Percentiles rank a stretch among this genome's conserved stretches.
These are phyloP conservation scores for Mus minutoides DNA, from an alignment of 2,797 vertebrate species.

Conservation along the genomic window DNA sequence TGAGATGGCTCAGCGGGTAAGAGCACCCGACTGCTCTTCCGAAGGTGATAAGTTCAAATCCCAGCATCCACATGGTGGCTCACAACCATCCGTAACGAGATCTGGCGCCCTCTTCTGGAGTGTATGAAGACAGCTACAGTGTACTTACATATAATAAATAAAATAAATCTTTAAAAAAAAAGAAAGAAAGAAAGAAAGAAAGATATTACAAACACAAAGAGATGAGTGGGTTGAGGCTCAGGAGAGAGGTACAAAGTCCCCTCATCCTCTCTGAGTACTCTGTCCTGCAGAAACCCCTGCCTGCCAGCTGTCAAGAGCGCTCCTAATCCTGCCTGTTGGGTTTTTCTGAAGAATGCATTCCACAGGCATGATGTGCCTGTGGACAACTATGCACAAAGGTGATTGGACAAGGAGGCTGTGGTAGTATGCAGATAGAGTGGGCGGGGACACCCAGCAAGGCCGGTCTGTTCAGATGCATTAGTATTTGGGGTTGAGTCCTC, in stretches of 20 bases:
- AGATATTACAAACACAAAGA: background rate
- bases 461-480: background rate
- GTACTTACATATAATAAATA: too few relatives aligned
- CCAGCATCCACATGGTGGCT: too few relatives aligned
- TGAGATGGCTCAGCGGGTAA: too few relatives aligned
- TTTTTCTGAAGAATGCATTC: background rate
- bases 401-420: background rate
- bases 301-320: background rate
- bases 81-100: too few relatives aligned
- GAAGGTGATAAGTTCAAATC: too few relatives aligned
- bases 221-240: background rate
- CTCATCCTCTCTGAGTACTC: background rate
- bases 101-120: too few relatives aligned
- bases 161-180: too few relatives aligned
- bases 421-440: background rate
- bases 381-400: background rate
- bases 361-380: background rate
- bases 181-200: too few relatives aligned
- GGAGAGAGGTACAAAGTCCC: background rate
- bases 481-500: background rate
- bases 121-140: too few relatives aligned
- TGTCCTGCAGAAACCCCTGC: background rate
- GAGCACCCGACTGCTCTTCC: too few relatives aligned
- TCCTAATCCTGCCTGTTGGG: background rate
- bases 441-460: background rate